Conservation (phyloP, 1,140 invertebrate species). For the Cyclargus thomasi region DNA sequence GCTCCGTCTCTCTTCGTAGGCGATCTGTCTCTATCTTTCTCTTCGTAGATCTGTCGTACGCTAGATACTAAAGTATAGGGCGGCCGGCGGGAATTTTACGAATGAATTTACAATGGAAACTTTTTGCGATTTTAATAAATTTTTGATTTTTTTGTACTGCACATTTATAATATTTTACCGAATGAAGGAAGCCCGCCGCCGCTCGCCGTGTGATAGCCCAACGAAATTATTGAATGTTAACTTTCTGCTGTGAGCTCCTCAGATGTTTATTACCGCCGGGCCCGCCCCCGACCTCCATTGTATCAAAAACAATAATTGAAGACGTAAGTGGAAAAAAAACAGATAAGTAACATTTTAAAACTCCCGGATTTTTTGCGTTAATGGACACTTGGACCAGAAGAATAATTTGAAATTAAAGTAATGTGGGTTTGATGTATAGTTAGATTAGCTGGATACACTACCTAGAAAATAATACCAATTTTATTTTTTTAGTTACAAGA, state of each 20-base stretch:
- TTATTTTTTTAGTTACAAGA: too few species aligned
- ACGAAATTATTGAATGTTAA: constrained; percentile 29
- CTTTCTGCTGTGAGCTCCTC: not conserved
- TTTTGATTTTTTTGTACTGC: not conserved
- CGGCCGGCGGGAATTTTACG: not conserved
- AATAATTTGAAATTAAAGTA: too few species aligned
- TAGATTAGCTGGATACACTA: too few species aligned
- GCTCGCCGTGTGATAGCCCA: constrained; percentile 30
- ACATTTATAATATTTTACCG: not conserved
- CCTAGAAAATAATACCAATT: too few species aligned
- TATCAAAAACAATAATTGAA: too few species aligned
- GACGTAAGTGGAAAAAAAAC: too few species aligned
- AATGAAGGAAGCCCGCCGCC: not conserved
- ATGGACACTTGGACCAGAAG: too few species aligned
- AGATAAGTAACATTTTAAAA: too few species aligned
- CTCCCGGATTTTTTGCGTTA: too few species aligned
- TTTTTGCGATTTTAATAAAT: not conserved
- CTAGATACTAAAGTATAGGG: constrained; percentile 6
- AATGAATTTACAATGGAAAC: not conserved
- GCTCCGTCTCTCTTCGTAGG: not conserved
- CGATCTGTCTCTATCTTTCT: constrained; percentile 3
- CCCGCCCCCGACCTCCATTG: not conserved
- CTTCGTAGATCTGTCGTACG: not conserved
- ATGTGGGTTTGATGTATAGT: too few species aligned
- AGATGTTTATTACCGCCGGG: not conserved